Percentiles rank a stretch among this genome's conserved stretches.
phyloP scores from a whole-genome alignment of 2,113 vertebrate species.

The Melozone crissalis region DNA sequence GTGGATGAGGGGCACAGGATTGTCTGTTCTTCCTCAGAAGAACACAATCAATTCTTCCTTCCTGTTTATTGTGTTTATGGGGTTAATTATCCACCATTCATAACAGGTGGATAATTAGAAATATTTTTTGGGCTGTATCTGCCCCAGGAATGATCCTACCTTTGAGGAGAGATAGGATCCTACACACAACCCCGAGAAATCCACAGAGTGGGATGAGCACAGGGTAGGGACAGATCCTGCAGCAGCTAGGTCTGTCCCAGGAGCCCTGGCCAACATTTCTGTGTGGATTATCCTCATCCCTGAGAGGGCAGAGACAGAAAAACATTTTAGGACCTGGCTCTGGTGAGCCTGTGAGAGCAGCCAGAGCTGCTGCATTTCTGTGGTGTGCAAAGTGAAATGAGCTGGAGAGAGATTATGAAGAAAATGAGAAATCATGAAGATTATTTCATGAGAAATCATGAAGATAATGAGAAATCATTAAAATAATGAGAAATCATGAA shows the following conservation, averaged over 20 bases:
- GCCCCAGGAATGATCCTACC: slow-evolving; percentile 38
- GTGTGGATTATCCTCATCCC: slow-evolving; percentile 72
- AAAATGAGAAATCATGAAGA: no score
- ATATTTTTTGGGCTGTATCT: not conserved
- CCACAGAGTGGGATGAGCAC: slow-evolving; percentile 73
- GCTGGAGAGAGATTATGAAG: not conserved
- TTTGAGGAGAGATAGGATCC: slow-evolving; percentile 43
- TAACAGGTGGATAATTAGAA: not conserved
- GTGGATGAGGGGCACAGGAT: no score
- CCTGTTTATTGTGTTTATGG: not conserved
- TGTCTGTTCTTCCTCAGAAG: not conserved
- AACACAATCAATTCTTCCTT: not conserved
- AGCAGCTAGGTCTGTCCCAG: no score
- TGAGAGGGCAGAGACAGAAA: slow-evolving; percentile 23
- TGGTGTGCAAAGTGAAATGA: not conserved
- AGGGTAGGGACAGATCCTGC: slow-evolving; percentile 67
- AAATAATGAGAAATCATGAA: no score
- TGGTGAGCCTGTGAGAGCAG: not conserved
- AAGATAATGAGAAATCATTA: no score
- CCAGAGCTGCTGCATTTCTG: not conserved
- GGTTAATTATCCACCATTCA: accelerated
- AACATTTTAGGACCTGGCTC: not conserved
- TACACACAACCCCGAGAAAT: slow-evolving; percentile 71
- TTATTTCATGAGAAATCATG: no score
- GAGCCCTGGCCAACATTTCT: slow-evolving; percentile 77